phyloP scores from a whole-genome alignment of 2,113 vertebrate genomes.

The Mustelus asterias region DNA sequence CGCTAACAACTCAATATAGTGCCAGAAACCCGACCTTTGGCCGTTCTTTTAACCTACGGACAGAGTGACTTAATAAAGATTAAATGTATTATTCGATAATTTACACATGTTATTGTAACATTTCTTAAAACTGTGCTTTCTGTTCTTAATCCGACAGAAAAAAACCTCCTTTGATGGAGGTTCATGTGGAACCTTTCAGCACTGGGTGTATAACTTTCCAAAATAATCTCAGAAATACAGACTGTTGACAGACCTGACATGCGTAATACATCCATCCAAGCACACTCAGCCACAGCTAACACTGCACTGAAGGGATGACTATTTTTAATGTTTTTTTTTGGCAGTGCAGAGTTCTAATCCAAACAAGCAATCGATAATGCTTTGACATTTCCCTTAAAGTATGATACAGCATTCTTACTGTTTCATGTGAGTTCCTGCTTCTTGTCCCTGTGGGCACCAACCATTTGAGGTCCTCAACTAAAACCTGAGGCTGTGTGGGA shows the following conservation, averaged over 20 bases:
- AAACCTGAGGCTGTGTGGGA: not conserved
- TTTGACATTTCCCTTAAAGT: constrained; percentile 32
- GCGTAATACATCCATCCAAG: constrained; percentile 28
- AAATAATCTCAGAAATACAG: constrained; percentile 34
- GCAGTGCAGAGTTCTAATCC: constrained; percentile 25
- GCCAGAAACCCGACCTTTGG: not conserved
- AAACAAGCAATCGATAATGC: constrained; percentile 37
- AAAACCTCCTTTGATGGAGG: constrained; percentile 25
- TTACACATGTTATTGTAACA: not conserved
- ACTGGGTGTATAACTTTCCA: not conserved
- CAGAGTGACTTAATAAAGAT: not conserved
- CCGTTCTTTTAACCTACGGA: not conserved
- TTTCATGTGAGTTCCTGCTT: constrained; percentile 12
- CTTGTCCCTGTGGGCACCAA: not conserved
- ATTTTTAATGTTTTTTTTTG: constrained; percentile 34
- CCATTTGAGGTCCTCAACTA: not conserved
- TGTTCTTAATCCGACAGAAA: constrained; percentile 15
- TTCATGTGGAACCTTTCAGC: constrained; percentile 4
- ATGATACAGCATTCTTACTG: constrained; percentile 25
- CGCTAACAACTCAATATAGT: not conserved
- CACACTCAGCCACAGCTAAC: constrained; percentile 30
- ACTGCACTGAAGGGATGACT: not conserved
- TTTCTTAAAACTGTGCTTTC: constrained; percentile 19
- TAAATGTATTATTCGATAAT: not conserved
- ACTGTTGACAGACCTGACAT: constrained; percentile 33